Conservation (phyloP, 2,797 vertebrate genomes). For the Etheostoma perlongum region DNA sequence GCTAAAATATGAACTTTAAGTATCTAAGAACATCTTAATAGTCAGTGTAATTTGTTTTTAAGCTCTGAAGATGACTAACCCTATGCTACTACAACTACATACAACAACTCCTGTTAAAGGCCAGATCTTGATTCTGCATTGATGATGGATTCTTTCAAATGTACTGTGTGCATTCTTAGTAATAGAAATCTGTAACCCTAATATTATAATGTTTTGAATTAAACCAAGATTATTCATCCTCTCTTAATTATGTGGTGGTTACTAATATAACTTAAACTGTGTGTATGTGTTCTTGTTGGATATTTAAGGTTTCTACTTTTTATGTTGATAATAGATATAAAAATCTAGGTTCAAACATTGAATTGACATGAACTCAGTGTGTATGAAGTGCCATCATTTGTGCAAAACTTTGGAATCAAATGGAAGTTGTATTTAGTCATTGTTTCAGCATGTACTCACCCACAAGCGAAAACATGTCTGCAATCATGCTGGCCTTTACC, state of each 20-base stretch:
- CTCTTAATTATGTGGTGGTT: neutral
- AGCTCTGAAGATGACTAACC: neutral
- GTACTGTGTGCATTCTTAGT: neutral
- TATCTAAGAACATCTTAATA: constrained; percentile 7
- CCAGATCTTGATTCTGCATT: constrained; percentile 10
- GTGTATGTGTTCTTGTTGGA: neutral
- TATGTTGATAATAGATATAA: neutral
- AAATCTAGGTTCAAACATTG: neutral
- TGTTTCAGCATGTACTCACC: constrained; percentile 86
- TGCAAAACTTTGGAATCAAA: constrained; percentile 34
- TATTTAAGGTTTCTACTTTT: neutral
- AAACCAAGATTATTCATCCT: neutral
- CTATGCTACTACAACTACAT: neutral
- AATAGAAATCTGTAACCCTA: neutral
- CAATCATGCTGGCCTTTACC: constrained; percentile 99
- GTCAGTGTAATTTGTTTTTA: neutral
- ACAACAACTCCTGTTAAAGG: neutral
- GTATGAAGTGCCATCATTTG: constrained; percentile 15
- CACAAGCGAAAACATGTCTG: constrained; percentile 98
- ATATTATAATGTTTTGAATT: constrained; percentile 4
- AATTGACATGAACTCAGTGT: neutral
- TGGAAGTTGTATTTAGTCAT: constrained; percentile 29
- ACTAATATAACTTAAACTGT: neutral
- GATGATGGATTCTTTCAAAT: constrained; percentile 5
- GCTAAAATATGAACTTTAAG: neutral